Evolutionary conservation across 2,888 invertebrate genomes (phyloP).

Genomic region (Iphiclides podalirius): DNA sequence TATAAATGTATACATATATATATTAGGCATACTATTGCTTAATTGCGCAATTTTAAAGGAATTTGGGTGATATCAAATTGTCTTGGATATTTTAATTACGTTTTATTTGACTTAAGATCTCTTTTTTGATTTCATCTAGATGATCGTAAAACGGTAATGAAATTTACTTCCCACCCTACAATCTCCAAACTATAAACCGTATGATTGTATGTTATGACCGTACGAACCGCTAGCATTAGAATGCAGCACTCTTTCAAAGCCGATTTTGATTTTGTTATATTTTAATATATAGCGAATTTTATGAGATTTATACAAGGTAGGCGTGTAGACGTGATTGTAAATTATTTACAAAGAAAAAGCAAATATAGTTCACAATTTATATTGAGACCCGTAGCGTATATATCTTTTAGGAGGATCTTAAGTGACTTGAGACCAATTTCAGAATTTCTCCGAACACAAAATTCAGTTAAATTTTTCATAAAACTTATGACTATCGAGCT

Average conservation of each 20-base stretch:
- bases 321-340: constrained; percentile 63
- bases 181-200: constrained; percentile 14
- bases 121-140: background rate
- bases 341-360: constrained; percentile 47
- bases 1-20: constrained; percentile 38
- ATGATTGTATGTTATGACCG: no score
- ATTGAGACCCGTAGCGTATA: constrained; percentile 50
- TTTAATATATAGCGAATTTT: constrained; percentile 62
- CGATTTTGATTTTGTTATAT: constrained; percentile 33
- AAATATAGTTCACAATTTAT: constrained; percentile 45
- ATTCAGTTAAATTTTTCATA: constrained; percentile 50
- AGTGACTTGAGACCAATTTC: constrained; percentile 64
- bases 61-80: constrained; percentile 78
- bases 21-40: constrained; percentile 53
- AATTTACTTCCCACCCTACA: background rate
- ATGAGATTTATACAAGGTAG: constrained; percentile 81
- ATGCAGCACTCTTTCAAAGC: background rate
- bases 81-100: constrained; percentile 36
- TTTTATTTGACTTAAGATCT: constrained; percentile 18
- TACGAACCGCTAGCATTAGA: constrained; percentile 2
- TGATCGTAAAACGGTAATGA: background rate
- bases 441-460: constrained; percentile 56
- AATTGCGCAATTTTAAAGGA: constrained; percentile 59
- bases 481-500: constrained; percentile 75
- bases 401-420: constrained; percentile 56